These are phyloP conservation scores for Platorchestia sp. DNA, from an alignment of 1,140 invertebrate species.

Conservation along the genomic window DNA sequence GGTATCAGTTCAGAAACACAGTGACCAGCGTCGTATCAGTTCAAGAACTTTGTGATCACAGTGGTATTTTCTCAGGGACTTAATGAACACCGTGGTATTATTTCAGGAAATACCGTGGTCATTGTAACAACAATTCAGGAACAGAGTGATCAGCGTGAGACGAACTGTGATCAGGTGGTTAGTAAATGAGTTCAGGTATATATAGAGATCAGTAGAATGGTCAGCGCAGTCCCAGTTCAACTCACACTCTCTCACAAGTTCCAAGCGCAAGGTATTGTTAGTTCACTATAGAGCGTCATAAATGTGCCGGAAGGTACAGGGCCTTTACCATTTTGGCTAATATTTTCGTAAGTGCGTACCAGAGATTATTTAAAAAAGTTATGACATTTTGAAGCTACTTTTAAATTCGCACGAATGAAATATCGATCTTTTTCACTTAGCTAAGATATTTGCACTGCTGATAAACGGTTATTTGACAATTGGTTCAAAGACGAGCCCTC, in stretches of 20 bases:
- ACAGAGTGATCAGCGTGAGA: background rate
- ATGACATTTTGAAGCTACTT: too few species aligned
- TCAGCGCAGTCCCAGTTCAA: too few species aligned
- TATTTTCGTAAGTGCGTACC: too few species aligned
- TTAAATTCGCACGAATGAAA: too few species aligned
- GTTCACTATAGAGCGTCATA: too few species aligned
- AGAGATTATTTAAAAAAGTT: too few species aligned
- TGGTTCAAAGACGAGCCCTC: background rate
- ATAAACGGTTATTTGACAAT: background rate
- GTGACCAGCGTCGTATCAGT: background rate
- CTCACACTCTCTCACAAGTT: too few species aligned
- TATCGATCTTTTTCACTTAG: too few species aligned
- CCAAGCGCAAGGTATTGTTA: too few species aligned
- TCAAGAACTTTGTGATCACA: background rate
- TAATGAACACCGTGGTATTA: background rate
- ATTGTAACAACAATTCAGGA: background rate
- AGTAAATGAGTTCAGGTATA: background rate
- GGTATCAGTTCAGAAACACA: background rate
- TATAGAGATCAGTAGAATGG: background rate
- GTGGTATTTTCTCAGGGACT: background rate
- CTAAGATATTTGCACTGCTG: too few species aligned
- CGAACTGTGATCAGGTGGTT: background rate
- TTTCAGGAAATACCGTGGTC: background rate
- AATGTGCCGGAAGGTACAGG: too few species aligned
- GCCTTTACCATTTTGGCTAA: too few species aligned